A percentile compares a stretch with the other conserved stretches of the same genome.
phyloP scores from a whole-genome alignment of 2,113 vertebrate genomes.

The Gavia stellata region DNA sequence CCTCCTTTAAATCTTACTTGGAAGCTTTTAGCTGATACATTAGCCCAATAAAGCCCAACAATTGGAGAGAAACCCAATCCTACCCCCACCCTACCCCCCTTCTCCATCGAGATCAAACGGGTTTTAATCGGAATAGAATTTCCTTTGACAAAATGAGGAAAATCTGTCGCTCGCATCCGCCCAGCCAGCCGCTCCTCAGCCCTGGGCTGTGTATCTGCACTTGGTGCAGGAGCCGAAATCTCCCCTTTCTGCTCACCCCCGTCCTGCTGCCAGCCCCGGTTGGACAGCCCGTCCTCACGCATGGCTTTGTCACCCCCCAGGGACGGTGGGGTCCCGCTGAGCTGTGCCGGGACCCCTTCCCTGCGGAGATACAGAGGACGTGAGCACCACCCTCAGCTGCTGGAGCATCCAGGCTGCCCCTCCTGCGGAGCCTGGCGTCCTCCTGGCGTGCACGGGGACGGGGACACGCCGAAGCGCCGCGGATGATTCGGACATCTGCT shows the following conservation, averaged over 20 bases:
- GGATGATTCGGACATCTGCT: background rate
- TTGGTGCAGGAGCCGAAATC: background rate
- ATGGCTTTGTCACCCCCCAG: background rate
- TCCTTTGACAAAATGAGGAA: constrained; percentile 59
- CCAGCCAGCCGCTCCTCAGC: background rate
- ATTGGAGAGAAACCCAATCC: background rate
- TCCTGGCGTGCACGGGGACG: rapidly evolving
- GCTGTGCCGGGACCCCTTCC: background rate
- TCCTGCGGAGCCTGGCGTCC: background rate
- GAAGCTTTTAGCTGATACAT: background rate
- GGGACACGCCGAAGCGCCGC: rapidly evolving
- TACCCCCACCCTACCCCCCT: background rate
- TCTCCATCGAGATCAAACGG: constrained; percentile 33
- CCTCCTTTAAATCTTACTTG: background rate
- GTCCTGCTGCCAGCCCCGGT: background rate
- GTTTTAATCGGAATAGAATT: constrained; percentile 52
- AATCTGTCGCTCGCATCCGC: constrained; percentile 31
- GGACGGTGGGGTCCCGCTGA: rapidly evolving
- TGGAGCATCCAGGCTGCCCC: background rate
- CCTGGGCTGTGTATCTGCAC: background rate
- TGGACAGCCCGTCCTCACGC: background rate
- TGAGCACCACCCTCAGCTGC: background rate
- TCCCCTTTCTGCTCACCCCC: background rate
- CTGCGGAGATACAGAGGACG: background rate
- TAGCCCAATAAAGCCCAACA: background rate